Evolutionary conservation across 1,140 invertebrate genomes (phyloP), one percentile per base, ranked within the genome.

Genomic region (Heliconius hewitsoni): DNA sequence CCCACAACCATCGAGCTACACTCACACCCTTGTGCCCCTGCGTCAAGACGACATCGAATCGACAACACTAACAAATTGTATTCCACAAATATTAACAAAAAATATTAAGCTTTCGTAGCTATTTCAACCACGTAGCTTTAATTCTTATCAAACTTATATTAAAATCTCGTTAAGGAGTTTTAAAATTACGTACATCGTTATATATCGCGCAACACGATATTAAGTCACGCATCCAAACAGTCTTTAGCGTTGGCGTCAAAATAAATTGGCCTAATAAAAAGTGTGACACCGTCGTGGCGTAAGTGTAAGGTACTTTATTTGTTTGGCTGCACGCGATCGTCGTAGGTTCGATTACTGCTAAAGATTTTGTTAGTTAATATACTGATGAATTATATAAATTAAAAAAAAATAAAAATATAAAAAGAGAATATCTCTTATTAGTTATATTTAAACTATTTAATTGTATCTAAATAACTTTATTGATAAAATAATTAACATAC

Each of bases 111-210:
- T 66, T 66, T 13, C 60, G 4, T 18, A 66, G 60, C n/a, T 66
- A 16, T 66, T 66, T 66, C 23, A 11, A 66, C n/a, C 11, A 9
- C 9, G 4, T 5, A 30, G 4, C n/a, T 66, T 66, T 66, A 66
- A 66, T 66, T 66, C 60, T 13, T 66, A 30, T 66, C 60, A 66
- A 66, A 66, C 27, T 66, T 66, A 66, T 66, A 66, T 66, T 66
- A 66, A 30, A 66, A 66, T 66, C 23, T 66, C 27, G 60, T 66
- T 66, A 66, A 6, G 60, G 60, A 66, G 60, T 66, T 66, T 66
- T 66, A 66, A 66, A 66, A 66, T 30, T 30, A 66, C 60, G 27
- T 66, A 66, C 60, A 66, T 66, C 60, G 60, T 66, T 66, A 66
- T 66, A 30, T 66, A 66, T 30, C 27, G 60, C 23, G 27, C 11